Conservation (phyloP, 2,888 invertebrate species). For the Baccha elongata region DNA sequence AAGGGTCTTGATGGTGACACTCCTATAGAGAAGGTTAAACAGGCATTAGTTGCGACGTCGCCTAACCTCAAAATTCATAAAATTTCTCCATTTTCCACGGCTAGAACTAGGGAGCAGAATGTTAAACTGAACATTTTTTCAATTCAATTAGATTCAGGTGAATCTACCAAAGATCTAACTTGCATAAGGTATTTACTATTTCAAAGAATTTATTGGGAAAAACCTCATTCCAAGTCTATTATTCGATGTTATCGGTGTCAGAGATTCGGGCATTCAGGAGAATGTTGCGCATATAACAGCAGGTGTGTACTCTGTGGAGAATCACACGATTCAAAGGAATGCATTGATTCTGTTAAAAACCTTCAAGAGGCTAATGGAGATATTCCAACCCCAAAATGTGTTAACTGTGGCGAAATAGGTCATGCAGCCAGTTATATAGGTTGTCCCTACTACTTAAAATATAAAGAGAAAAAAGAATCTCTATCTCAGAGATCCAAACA, state of each 20-base stretch:
- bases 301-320: conserved; percentile 20
- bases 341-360: neutral
- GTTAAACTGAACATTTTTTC: conserved; percentile 11
- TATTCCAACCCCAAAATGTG: neutral
- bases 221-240: neutral
- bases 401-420: conserved; percentile 8
- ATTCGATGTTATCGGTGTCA: conserved; percentile 18
- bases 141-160: conserved; percentile 16
- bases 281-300: conserved; percentile 5
- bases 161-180: conserved; percentile 17
- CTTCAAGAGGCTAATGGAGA: neutral
- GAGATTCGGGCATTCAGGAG: conserved; percentile 25
- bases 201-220: conserved; percentile 24
- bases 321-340: conserved; percentile 1
- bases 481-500: neutral
- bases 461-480: conserved; percentile 17
- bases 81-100: conserved; percentile 9
- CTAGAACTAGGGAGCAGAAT: conserved; percentile 14
- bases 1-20: conserved; percentile 25
- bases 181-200: conserved; percentile 8
- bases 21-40: conserved; percentile 16
- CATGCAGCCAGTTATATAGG: conserved; percentile 23
- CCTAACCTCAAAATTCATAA: conserved; percentile 10
- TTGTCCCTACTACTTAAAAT: conserved; percentile 2
- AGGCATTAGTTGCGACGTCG: neutral